Conservation (phyloP, 2,888 invertebrate genomes). For the Nomada ruficornis region DNA sequence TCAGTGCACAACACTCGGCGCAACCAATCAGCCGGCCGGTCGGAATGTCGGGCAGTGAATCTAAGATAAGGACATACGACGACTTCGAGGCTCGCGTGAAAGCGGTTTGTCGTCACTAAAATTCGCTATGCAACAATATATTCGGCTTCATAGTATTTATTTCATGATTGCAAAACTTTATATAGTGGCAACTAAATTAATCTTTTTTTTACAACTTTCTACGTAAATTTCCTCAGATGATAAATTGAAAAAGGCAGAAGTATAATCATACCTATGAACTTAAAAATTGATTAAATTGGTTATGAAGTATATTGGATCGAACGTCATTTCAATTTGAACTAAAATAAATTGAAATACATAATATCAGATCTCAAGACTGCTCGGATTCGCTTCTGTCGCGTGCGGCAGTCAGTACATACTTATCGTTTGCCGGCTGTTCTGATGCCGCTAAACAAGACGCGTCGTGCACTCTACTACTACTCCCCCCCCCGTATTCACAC, state of each 20-base stretch:
- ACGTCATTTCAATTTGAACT: neutral
- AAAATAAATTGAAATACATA: constrained; percentile 8
- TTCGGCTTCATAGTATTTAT: neutral
- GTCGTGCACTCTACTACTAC: constrained; percentile 59
- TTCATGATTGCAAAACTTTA: neutral
- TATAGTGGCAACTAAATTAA: constrained; percentile 6
- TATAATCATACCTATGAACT: neutral
- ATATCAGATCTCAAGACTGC: constrained; percentile 11
- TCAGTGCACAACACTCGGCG: constrained; percentile 66
- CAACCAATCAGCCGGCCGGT: constrained; percentile 66
- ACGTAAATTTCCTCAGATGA: neutral
- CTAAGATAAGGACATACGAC: constrained; percentile 73
- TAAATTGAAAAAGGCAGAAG: neutral
- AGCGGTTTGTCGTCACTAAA: constrained; percentile 58
- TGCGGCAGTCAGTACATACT: constrained; percentile 66
- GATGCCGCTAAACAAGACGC: constrained; percentile 74
- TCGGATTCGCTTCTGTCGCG: constrained; percentile 56
- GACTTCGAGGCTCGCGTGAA: constrained; percentile 63
- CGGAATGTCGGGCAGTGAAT: constrained; percentile 72
- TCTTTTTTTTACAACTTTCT: neutral
- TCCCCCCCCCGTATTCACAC: constrained; percentile 47
- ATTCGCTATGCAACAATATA: constrained; percentile 29
- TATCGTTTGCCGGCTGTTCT: constrained; percentile 68
- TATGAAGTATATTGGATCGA: neutral
- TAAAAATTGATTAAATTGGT: neutral